Base-by-base conservation (phyloP, 1,140 invertebrate genomes). In the Dolichoris vasculosae region DNA sequence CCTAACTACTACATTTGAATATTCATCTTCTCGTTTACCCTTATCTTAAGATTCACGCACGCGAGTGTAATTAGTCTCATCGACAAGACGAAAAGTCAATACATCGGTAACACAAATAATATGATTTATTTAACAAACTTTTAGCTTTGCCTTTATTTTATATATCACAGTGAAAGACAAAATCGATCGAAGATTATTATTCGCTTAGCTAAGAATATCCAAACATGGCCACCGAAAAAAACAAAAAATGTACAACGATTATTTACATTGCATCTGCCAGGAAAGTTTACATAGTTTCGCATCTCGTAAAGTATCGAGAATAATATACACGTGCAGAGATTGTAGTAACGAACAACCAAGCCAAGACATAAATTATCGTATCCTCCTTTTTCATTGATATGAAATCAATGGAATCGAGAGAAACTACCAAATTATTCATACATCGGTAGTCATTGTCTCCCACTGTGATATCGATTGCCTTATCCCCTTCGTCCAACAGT, bases 391-490 rank as follows among this genome's bases (percentile, higher is more conserved):
- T n/a, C 2, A 15, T 4, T 26, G 55, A 76, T 67, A 55, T 84
- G 30, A 79, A 78, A 69, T 84, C 38, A 51, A 84, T 79, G 26
- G 2, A 79, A 78, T 38, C 15, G 4, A 79, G 43, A 77, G 30
- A 76, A 35, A 51, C 64, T 84, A 79, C 35, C 76, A 71, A 79
- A 67, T 77, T 59, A 84, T 64, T 84, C 69, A 38, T 87, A 88
- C 71, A n/a, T n/a, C 67, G 78, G 59, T 86, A 84, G 85, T 82
- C 82, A 85, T 82, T 64, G 51, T 86, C 88, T 89, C 88, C 88
- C 88, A 87, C 87, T 89, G 88, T 90, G 89, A 90, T 91, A 90
- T 87, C 63, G 85, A 89, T 88, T 90, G 88, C 87, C 86, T 35
- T 85, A 71, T 64, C 32, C 30, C 59, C n/a, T 69, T 85, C 48